Conservation (phyloP, 2,888 invertebrate species). For the Alcis repandata region DNA sequence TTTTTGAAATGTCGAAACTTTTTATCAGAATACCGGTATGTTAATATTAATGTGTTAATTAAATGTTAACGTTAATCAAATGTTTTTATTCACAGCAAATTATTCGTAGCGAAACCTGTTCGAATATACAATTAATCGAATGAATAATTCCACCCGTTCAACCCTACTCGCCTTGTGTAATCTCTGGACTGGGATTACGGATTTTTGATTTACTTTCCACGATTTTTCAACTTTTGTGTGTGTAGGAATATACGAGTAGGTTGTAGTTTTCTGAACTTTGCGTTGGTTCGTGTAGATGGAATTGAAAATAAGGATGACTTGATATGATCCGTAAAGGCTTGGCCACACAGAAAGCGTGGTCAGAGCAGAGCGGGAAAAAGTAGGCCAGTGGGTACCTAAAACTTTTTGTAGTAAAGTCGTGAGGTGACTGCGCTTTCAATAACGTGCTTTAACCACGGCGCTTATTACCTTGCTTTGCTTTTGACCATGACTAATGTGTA, state of each 20-base stretch:
- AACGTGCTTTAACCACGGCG: background rate
- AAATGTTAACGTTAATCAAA: no score
- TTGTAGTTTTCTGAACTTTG: constrained; percentile 29
- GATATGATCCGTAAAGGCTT: background rate
- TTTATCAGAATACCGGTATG: no score
- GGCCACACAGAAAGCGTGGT: background rate
- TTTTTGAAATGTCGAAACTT: no score
- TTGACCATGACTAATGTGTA: no score
- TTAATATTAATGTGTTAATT: no score
- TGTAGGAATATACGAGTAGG: constrained; percentile 15
- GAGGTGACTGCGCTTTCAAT: background rate
- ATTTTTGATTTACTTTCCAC: constrained; percentile 46
- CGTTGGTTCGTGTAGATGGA: constrained; percentile 18
- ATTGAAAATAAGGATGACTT: constrained; percentile 10
- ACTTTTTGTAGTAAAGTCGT: no score
- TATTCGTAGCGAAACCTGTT: background rate
- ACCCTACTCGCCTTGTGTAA: constrained; percentile 52
- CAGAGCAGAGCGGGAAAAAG: background rate
- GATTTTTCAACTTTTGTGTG: constrained; percentile 46
- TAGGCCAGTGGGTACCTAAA: no score
- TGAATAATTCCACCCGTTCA: background rate
- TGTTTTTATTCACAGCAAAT: no score
- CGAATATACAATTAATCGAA: background rate
- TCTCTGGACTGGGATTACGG: constrained; percentile 51
- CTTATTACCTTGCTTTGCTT: no score